Conservation (phyloP, 1,140 invertebrate genomes). For the Phenacoccus solenopsis region DNA sequence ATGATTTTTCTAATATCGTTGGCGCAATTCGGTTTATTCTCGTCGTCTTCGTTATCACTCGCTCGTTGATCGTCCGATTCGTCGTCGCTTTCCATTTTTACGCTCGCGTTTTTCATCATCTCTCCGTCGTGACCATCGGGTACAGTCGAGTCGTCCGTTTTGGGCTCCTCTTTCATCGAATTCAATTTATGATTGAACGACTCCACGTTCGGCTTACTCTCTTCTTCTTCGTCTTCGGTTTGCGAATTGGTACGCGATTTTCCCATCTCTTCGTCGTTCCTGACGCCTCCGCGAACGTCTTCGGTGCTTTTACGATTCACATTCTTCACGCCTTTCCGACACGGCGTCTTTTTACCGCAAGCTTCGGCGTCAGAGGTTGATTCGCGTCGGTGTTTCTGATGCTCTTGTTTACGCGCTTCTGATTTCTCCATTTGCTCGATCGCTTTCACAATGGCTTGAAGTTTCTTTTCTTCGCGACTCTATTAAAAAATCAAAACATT, state of each 20-base stretch:
- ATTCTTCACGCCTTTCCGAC: neutral
- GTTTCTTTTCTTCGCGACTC: slow-evolving; percentile 88
- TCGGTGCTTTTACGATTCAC: neutral
- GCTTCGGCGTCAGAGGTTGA: slow-evolving; percentile 30
- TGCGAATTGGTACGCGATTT: slow-evolving; percentile 31
- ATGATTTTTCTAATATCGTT: no score
- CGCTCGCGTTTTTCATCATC: neutral
- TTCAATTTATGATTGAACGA: neutral
- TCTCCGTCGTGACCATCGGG: neutral
- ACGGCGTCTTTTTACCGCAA: slow-evolving; percentile 26
- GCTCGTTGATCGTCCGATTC: neutral
- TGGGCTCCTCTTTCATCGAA: neutral
- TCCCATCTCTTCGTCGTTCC: neutral
- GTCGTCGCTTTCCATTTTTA: neutral
- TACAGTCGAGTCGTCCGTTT: neutral
- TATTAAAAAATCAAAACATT: slow-evolving; percentile 31
- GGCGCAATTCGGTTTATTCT: neutral
- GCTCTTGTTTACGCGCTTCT: slow-evolving; percentile 60
- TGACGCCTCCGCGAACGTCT: slow-evolving; percentile 37
- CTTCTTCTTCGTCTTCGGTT: slow-evolving; percentile 24
- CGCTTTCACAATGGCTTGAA: slow-evolving; percentile 88
- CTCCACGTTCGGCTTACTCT: neutral
- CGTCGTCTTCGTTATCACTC: neutral
- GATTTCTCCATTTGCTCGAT: slow-evolving; percentile 73
- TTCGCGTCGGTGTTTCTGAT: slow-evolving; percentile 30